These are phyloP conservation scores for Brenthis daphne DNA, from an alignment of 2,888 invertebrate genomes.

Conservation along the genomic window DNA sequence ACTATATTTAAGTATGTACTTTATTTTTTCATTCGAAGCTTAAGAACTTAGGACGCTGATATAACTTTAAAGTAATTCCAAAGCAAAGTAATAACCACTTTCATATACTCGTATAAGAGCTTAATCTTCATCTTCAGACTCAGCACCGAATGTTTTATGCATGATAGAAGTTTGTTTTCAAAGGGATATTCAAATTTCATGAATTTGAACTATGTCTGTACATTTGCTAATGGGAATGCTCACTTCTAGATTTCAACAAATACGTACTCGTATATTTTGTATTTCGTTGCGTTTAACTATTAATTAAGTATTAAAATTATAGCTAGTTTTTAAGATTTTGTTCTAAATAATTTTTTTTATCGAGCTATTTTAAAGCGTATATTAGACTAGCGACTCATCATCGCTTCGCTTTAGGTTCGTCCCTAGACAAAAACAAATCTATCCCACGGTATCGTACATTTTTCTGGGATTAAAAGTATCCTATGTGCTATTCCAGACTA, in stretches of 20 bases:
- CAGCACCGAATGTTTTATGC: constrained; percentile 29
- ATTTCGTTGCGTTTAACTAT: not conserved
- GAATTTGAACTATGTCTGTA: constrained; percentile 2
- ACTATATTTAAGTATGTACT: too few species aligned
- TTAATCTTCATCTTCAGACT: constrained; percentile 16
- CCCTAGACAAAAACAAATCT: too few species aligned
- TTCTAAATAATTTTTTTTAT: not conserved
- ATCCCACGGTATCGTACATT: too few species aligned
- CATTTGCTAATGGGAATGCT: constrained; percentile 16
- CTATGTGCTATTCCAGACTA: too few species aligned
- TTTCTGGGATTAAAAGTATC: too few species aligned
- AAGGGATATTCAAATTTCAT: constrained; percentile 14
- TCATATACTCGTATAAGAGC: not conserved
- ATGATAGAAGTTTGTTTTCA: constrained; percentile 24
- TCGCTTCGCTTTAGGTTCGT: too few species aligned
- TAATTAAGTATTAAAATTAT: not conserved
- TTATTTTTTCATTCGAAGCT: too few species aligned
- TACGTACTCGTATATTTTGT: not conserved
- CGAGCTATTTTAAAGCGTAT: too few species aligned
- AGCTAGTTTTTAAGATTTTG: not conserved
- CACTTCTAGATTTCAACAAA: constrained; percentile 6
- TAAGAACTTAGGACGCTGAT: too few species aligned
- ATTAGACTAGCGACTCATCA: too few species aligned
- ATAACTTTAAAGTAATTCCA: not conserved
- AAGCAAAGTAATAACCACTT: constrained; percentile 14